phyloP scores from a whole-genome alignment of 2,888 invertebrate species.

The Ernsta delagoae region DNA sequence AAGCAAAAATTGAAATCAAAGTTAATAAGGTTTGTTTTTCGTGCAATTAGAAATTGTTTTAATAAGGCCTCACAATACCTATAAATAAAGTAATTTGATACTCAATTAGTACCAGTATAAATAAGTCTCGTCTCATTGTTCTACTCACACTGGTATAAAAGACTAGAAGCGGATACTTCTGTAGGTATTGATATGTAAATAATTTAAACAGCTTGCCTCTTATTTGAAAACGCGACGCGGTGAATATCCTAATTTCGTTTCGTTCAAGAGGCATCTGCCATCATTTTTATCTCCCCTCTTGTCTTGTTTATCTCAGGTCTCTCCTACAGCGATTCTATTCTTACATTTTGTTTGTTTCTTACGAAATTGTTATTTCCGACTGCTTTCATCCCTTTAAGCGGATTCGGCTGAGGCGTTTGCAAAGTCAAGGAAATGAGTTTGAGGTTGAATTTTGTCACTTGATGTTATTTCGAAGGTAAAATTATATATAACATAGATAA shows the following conservation, averaged over 20 bases:
- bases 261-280: slow-evolving; percentile 80
- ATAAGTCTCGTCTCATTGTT: slow-evolving; percentile 11
- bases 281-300: slow-evolving; percentile 82
- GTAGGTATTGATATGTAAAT: slow-evolving; percentile 51
- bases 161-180: slow-evolving; percentile 53
- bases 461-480: slow-evolving; percentile 59
- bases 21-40: too few relatives aligned
- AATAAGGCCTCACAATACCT: neutral
- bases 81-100: slow-evolving; percentile 46
- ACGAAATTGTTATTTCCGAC: slow-evolving; percentile 82
- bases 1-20: too few relatives aligned
- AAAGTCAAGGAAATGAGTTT: slow-evolving; percentile 78
- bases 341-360: slow-evolving; percentile 82
- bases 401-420: slow-evolving; percentile 73
- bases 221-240: slow-evolving; percentile 64
- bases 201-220: slow-evolving; percentile 69
- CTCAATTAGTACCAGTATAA: neutral
- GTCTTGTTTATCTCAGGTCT: slow-evolving; percentile 78
- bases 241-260: slow-evolving; percentile 80
- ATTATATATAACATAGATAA: slow-evolving; percentile 17
- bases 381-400: slow-evolving; percentile 77
- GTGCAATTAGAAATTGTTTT: neutral
- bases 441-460: slow-evolving; percentile 67
- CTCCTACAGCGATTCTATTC: slow-evolving; percentile 70
- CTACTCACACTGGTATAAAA: slow-evolving; percentile 2